phyloP scores from a whole-genome alignment of 2,888 invertebrate genomes.

The Drosophila fungiperda region DNA sequence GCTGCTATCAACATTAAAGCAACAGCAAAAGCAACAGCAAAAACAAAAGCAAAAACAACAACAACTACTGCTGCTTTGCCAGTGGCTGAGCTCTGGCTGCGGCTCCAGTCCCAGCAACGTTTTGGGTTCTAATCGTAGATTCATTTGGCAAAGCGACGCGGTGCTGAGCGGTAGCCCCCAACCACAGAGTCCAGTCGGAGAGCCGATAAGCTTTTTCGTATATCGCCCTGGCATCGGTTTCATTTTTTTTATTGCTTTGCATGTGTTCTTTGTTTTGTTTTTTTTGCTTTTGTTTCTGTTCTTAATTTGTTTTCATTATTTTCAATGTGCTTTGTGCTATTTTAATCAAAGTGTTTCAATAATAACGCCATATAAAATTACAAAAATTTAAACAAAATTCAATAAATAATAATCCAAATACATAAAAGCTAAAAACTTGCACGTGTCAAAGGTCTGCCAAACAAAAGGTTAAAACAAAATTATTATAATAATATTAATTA shows the following conservation, averaged over 20 bases:
- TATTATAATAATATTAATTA: background rate
- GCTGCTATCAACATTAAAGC: constrained; percentile 27
- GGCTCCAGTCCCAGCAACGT: constrained; percentile 22
- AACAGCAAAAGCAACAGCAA: constrained; percentile 5
- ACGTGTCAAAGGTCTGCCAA: constrained; percentile 59
- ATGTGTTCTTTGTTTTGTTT: constrained; percentile 13
- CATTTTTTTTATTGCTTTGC: constrained; percentile 4
- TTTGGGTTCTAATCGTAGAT: constrained; percentile 51
- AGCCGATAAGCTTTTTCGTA: constrained; percentile 3
- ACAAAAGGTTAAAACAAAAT: constrained; percentile 15
- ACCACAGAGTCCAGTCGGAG: constrained; percentile 6
- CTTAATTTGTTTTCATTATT: background rate
- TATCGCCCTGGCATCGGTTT: constrained; percentile 51
- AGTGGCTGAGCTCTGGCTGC: constrained; percentile 4
- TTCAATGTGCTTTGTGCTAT: constrained; percentile 19
- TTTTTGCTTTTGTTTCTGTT: background rate
- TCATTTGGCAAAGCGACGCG: constrained; percentile 68
- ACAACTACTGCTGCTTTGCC: constrained; percentile 17
- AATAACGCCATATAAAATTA: background rate
- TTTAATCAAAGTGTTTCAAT: constrained; percentile 31
- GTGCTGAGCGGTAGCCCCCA: constrained; percentile 55
- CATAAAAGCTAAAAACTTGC: constrained; percentile 14
- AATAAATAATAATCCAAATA: background rate
- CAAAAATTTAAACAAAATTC: background rate
- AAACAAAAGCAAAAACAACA: background rate